Evolutionary conservation across 2,797 vertebrate species (phyloP), one percentile per base, ranked within the genome.

Genomic region (Anguilla pacifica): DNA sequence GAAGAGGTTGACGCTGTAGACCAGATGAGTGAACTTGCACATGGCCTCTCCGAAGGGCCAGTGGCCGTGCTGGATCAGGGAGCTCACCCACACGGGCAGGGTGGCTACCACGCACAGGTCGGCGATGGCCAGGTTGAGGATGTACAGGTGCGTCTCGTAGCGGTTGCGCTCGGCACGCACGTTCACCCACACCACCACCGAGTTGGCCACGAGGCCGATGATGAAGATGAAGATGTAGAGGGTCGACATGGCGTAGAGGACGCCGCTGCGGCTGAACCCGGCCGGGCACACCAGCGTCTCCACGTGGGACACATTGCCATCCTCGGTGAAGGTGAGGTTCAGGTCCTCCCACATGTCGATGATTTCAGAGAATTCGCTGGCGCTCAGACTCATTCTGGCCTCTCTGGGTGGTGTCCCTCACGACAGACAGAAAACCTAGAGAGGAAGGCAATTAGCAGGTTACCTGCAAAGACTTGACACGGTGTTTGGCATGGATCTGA

Each of bases 1-100:
- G 0, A 98, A 99, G 85, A 99, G 95, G 95, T 99, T 99, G 95
- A 99, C 97, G 55, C 97, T 98, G 94, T 98, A 98, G 81, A 98
- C 92, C 88, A 99, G 96, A 93, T 99, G 98, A 0, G 97, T 98
- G 90, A 98, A 91, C 91, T 99, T 99, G 91, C 98, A 99, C 0
- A 97, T 97, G 91, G 96, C 95, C 91, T 99, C 97, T 0, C 98
- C 98, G 84, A 99, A 98, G 31, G 97, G 95, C 98, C 98, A 99
- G 93, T 98, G 97, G 91, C 97, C 97, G 0, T 97, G 97, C 93
- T 98, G 97, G 53, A 97, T 88, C 0, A 99, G 95, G 2, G 98
- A 99, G 91, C 96, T 96, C 1, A 99, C 97, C 98, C 98, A 99
- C 77, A 99, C 95, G 0, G 98, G 98, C 61, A 99, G 96, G 2